A percentile compares a stretch with the other conserved stretches of the same genome.
phyloP scores from a whole-genome alignment of 2,113 vertebrate species.

The rabbit (Oryctolagus cuniculus) region mOryCun1.1 NC_091448.1:27575501-27576000 shows the following conservation, averaged over 20 bases:
- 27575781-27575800: constrained; percentile 27
- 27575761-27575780: neutral
- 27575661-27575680: neutral
- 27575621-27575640: neutral
- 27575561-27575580: neutral
- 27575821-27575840: neutral
- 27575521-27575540: neutral
- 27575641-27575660: neutral
- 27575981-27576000: constrained; percentile 8
- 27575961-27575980: neutral
- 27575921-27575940: constrained; percentile 49
- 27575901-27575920: neutral
- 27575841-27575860: constrained; percentile 56
- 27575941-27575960: constrained; percentile 26
- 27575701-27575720: fast-evolving
- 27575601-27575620: neutral
- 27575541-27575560: neutral
- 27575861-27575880: constrained; percentile 44
- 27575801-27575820: neutral
- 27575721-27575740: fast-evolving
- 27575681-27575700: neutral
- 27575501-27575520: neutral
- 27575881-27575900: neutral
- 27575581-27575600: neutral
- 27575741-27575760: neutral